Conservation (phyloP, 2,888 invertebrate species). For the Dynastes grantii region DNA sequence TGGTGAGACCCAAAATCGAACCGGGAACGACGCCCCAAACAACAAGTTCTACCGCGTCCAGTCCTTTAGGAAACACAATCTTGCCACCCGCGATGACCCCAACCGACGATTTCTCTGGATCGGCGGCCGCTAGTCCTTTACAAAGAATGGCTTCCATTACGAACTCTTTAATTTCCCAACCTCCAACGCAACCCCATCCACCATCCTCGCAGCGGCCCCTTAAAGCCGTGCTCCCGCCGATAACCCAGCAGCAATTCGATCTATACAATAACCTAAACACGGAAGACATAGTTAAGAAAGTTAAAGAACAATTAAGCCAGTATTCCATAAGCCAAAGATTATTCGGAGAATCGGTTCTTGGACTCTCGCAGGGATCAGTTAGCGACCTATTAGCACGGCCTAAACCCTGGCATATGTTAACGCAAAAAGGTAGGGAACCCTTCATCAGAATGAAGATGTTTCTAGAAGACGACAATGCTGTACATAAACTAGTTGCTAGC, state of each 20-base stretch:
- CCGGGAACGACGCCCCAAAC: conserved; percentile 78
- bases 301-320: conserved; percentile 94
- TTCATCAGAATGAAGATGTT: conserved; percentile 99
- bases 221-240: conserved; percentile 97
- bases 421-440: conserved; percentile 96
- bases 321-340: conserved; percentile 98
- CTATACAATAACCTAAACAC: conserved; percentile 98
- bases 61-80: conserved; percentile 89
- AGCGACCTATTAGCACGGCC: conserved; percentile 97
- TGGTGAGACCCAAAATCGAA: conserved; percentile 89
- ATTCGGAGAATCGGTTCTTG: conserved; percentile 98
- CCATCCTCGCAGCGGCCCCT: conserved; percentile 89
- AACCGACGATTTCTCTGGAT: conserved; percentile 84
- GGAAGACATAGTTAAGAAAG: conserved; percentile 97
- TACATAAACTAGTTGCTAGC: conserved; percentile 95
- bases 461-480: conserved; percentile 95
- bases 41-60: conserved; percentile 85
- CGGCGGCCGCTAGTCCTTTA: conserved; percentile 92
- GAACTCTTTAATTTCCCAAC: conserved; percentile 95
- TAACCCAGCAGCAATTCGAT: conserved; percentile 99
- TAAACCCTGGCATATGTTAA: conserved; percentile 99
- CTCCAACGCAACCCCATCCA: conserved; percentile 89
- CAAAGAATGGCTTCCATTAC: conserved; percentile 99
- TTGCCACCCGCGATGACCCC: conserved; percentile 88
- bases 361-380: conserved; percentile 96